Conservation (phyloP, 2,888 invertebrate species). For the Nineta flava region DNA sequence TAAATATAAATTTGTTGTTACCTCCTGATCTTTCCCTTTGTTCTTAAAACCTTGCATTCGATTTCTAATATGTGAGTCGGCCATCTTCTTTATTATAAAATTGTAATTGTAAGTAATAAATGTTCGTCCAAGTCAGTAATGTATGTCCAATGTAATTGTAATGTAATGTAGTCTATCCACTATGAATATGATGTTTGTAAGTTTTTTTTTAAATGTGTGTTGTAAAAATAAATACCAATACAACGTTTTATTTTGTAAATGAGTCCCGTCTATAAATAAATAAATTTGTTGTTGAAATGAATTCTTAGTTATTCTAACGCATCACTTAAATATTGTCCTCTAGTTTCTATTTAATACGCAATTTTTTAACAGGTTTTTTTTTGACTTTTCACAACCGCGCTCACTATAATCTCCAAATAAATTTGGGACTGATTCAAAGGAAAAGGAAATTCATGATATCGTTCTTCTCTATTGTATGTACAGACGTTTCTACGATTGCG, state of each 20-base stretch:
- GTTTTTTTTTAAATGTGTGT: background rate
- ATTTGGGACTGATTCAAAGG: background rate
- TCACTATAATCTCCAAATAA: background rate
- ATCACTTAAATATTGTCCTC: background rate
- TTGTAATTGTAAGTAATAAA: too few relatives aligned
- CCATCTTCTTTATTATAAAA: constrained; percentile 39
- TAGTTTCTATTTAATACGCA: background rate
- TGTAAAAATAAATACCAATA: background rate
- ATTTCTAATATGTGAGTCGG: constrained; percentile 63
- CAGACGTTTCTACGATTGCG: background rate
- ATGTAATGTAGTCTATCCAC: background rate
- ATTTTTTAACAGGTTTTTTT: background rate
- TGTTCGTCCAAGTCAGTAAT: constrained; percentile 16
- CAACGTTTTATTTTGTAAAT: background rate
- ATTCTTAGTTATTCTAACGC: background rate
- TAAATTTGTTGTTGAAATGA: too few relatives aligned
- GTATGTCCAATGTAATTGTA: background rate
- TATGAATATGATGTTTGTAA: background rate
- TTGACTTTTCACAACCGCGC: background rate
- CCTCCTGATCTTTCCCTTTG: constrained; percentile 98
- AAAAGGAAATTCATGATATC: background rate
- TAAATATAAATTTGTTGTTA: constrained; percentile 36
- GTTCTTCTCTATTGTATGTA: too few relatives aligned
- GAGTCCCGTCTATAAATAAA: background rate
- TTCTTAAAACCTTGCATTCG: constrained; percentile 94